These are phyloP conservation scores for Sardinella longiceps DNA, from an alignment of 2,797 vertebrate species.

Conservation along the genomic window DNA sequence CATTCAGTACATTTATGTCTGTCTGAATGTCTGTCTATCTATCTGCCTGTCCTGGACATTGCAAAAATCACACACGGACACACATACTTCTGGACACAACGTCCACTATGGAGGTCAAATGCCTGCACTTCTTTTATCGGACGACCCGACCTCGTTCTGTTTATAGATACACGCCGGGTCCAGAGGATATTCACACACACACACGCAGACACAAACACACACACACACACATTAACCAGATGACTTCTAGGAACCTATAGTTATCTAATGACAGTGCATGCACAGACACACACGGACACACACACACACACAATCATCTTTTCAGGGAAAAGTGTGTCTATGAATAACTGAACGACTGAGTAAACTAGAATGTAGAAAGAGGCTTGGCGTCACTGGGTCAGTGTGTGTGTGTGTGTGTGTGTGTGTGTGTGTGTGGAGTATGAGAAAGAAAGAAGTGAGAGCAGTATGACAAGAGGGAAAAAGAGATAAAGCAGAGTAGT, in stretches of 20 bases:
- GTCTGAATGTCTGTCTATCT: background rate
- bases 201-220: background rate
- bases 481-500: background rate
- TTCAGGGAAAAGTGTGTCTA: background rate
- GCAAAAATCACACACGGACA: background rate
- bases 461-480: background rate
- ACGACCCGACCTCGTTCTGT: background rate
- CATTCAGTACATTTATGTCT: background rate
- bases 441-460: background rate
- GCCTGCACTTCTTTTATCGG: background rate
- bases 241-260: background rate
- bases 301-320: background rate
- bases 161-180: background rate
- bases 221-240: background rate
- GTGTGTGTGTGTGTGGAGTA: background rate
- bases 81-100: background rate
- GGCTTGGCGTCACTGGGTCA: background rate
- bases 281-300: background rate
- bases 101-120: background rate
- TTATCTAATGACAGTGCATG: background rate
- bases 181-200: slow-evolving; percentile 25
- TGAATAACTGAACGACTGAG: too few species aligned
- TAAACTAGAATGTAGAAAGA: background rate
- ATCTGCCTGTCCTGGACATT: background rate
- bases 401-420: background rate